A percentile compares a stretch with the other conserved stretches of the same genome.
Conservation (phyloP, 2,888 invertebrate genomes). For the Pomacea canaliculata region DNA sequence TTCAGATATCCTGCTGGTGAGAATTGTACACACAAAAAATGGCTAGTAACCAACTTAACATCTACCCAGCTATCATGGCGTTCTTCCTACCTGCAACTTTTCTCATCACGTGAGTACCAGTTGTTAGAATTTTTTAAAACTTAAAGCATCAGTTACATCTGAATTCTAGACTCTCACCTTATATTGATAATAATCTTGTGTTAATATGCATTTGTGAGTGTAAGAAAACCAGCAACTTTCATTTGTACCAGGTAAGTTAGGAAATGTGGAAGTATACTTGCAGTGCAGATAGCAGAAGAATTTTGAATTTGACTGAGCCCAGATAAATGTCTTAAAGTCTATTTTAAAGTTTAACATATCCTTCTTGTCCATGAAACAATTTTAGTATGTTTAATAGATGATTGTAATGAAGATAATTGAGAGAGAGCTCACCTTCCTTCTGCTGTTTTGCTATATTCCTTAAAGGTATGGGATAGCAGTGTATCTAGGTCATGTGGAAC, state of each 20-base stretch:
- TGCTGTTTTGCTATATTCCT: neutral
- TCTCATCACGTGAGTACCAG: conserved; percentile 16
- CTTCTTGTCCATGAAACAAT: neutral
- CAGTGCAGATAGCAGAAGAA: neutral
- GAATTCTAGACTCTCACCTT: too few species aligned
- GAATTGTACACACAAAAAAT: neutral
- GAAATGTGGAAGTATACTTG: too few species aligned
- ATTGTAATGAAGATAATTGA: neutral
- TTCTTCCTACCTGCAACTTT: conserved; percentile 12
- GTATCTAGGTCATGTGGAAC: conserved; percentile 13
- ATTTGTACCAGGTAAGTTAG: too few species aligned
- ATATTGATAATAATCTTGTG: too few species aligned
- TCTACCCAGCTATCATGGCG: conserved; percentile 12
- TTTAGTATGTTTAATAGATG: neutral
- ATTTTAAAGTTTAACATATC: neutral
- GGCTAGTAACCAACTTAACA: neutral
- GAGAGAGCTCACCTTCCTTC: neutral
- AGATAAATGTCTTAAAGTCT: neutral
- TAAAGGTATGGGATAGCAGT: conserved; percentile 22
- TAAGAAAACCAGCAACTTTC: too few species aligned
- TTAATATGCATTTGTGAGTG: too few species aligned
- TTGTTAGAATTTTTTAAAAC: too few species aligned
- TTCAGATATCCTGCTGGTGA: too few species aligned
- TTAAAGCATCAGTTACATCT: too few species aligned
- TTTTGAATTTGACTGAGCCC: neutral